Evolutionary conservation across 1,140 invertebrate genomes (phyloP), one percentile per base, ranked within the genome.

Genomic region (Brachystomella parvula): DNA sequence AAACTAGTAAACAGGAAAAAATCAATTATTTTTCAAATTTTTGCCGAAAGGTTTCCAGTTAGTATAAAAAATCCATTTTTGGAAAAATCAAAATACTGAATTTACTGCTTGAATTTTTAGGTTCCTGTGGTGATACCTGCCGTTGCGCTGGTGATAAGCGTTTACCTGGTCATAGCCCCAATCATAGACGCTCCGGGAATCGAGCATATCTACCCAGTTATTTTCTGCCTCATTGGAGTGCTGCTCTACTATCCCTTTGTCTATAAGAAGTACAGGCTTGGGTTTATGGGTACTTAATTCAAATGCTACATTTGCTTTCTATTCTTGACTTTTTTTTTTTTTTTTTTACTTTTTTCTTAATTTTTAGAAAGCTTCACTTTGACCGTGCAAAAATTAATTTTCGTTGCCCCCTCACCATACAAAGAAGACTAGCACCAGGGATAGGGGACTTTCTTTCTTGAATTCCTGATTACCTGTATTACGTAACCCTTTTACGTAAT

Each of bases 221-320:
- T 81, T 0, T 92, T 92, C 73, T 84, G 91, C 29, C 47, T 87
- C 0, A 67, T 85, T 2, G 91, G 90, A 9, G 76, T 87, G 19
- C 60, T 83, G 0, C 81, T 93, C 26, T 94, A 94, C 75, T 83
- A 88, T 33, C 79, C 85, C 28, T 90, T 89, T 74, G 87, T 94
- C 19, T 88, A 88, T 75, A 85, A 86, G 67, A 86, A 87, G 75
- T 79, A 79, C 73, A 79, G 80, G 47, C 84, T 83, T 26, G 76
- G 65, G 30, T 78, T 82, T 67, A 82, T 85, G 77, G 78, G 85
- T 88, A 77, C 79, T n/a, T n/a, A 33, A 35, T 2, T 47, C 9
- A n/a, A 29, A 26, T 6, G 44, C 29, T 53, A 24, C 28, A n/a
- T 67, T 67, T 26, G 28, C 61, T 29, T 65, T 61, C 63, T 53